Conservation (phyloP, 2,888 invertebrate genomes). For the Laothoe populi region DNA sequence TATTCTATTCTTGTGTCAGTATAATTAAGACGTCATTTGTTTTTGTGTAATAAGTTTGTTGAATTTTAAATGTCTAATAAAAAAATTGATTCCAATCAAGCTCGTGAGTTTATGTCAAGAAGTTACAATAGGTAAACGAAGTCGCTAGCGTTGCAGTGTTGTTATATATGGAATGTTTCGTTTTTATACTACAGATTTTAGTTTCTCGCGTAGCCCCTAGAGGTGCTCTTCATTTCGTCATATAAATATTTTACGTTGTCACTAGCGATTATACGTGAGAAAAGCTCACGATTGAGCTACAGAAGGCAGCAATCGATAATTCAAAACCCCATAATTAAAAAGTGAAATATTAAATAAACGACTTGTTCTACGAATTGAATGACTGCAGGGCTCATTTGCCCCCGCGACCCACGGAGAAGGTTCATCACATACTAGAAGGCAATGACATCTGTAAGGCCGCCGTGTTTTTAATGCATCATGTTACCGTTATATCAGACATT, state of each 20-base stretch:
- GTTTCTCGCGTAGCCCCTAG: no score
- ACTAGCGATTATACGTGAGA: no score
- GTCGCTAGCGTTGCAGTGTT: no score
- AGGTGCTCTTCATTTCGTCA: no score
- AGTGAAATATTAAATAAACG: not conserved
- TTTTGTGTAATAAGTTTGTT: not conserved
- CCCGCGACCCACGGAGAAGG: not conserved
- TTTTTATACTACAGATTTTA: no score
- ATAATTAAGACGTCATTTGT: not conserved
- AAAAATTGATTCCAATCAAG: not conserved
- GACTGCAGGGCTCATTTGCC: not conserved
- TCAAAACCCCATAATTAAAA: not conserved
- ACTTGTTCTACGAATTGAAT: not conserved
- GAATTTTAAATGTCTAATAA: not conserved
- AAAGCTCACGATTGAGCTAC: no score
- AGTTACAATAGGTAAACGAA: no score
- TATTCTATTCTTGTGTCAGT: not conserved
- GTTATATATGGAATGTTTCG: no score
- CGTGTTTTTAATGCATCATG: conserved; percentile 34
- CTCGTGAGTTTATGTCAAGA: no score
- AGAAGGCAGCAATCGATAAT: no score
- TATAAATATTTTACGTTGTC: no score
- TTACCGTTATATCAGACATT: conserved; percentile 58
- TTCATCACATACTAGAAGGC: conserved; percentile 16
- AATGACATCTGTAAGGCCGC: conserved; percentile 25